Conservation (phyloP, 2,113 vertebrate genomes). For the Apeltes quadracus region DNA sequence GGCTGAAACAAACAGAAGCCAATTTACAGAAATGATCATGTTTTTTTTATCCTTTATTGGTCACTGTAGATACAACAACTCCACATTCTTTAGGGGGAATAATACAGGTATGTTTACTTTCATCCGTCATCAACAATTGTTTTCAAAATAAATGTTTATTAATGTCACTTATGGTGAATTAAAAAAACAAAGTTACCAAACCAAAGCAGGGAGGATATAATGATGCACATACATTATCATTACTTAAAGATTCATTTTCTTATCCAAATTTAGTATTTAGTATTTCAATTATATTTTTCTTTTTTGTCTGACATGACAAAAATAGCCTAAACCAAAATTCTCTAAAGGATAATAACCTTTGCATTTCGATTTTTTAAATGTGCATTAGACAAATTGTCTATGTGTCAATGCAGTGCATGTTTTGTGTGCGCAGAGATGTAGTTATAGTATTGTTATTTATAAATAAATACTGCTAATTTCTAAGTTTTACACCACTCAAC, state of each 20-base stretch:
- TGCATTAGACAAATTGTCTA: not conserved
- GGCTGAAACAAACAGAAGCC: not conserved
- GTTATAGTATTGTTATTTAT: not conserved
- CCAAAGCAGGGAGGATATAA: not conserved
- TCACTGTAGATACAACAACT: not conserved
- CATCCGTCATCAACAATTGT: too few relatives aligned
- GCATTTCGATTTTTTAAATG: not conserved
- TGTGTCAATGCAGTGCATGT: not conserved
- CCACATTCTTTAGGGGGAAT: not conserved
- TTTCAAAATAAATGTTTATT: not conserved
- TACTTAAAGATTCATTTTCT: not conserved
- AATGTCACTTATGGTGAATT: not conserved
- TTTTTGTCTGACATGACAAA: not conserved
- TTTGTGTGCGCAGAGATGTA: not conserved
- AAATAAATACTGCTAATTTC: slow-evolving; percentile 5
- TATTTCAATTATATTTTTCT: not conserved
- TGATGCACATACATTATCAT: not conserved
- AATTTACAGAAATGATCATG: not conserved
- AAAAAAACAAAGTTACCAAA: not conserved
- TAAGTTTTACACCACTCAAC: slow-evolving; percentile 71
- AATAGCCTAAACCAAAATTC: not conserved
- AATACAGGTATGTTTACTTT: not conserved
- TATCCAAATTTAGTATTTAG: not conserved
- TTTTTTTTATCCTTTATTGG: not conserved
- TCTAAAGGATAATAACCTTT: not conserved